These are phyloP conservation scores for Ctenicera cuprea DNA, from an alignment of 2,888 invertebrate genomes.

Conservation along the genomic window DNA sequence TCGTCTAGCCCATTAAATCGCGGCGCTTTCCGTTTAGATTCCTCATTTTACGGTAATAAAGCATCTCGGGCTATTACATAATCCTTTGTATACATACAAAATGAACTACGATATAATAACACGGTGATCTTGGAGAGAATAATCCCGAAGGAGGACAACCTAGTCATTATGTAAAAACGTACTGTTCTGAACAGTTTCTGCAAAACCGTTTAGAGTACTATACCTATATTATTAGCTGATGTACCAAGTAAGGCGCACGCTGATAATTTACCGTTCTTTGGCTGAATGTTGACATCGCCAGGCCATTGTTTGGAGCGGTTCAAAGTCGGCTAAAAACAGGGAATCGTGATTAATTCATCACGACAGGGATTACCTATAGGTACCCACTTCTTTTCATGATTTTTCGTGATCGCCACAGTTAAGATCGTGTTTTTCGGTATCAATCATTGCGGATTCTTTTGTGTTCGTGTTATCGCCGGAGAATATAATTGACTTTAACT, in stretches of 20 bases:
- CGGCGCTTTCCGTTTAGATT: not conserved
- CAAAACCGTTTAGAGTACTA: slow-evolving; percentile 27
- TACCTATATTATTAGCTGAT: slow-evolving; percentile 35
- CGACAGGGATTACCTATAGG: slow-evolving; percentile 47
- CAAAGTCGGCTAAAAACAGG: slow-evolving; percentile 42
- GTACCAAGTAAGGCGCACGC: slow-evolving; percentile 22
- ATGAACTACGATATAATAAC: slow-evolving; percentile 35
- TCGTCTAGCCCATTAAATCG: slow-evolving; percentile 7
- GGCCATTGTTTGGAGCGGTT: slow-evolving; percentile 50
- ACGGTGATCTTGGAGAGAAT: slow-evolving; percentile 26
- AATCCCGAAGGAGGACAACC: slow-evolving; percentile 32
- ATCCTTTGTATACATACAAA: slow-evolving; percentile 34
- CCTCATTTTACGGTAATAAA: slow-evolving; percentile 28
- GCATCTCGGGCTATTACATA: slow-evolving; percentile 24
- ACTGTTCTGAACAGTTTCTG: slow-evolving; percentile 27
- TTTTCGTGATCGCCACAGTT: slow-evolving; percentile 55
- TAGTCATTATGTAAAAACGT: slow-evolving; percentile 37
- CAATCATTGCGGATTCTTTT: slow-evolving; percentile 30
- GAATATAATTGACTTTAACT: slow-evolving; percentile 7
- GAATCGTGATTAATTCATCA: slow-evolving; percentile 57
- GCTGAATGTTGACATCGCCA: slow-evolving; percentile 46
- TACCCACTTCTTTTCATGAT: slow-evolving; percentile 50
- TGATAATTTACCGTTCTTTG: slow-evolving; percentile 39
- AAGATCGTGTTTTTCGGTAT: slow-evolving; percentile 51
- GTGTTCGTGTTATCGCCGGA: slow-evolving; percentile 21